phyloP scores from a whole-genome alignment of 2,797 vertebrate species.

The Sebastolobus alascanus region DNA sequence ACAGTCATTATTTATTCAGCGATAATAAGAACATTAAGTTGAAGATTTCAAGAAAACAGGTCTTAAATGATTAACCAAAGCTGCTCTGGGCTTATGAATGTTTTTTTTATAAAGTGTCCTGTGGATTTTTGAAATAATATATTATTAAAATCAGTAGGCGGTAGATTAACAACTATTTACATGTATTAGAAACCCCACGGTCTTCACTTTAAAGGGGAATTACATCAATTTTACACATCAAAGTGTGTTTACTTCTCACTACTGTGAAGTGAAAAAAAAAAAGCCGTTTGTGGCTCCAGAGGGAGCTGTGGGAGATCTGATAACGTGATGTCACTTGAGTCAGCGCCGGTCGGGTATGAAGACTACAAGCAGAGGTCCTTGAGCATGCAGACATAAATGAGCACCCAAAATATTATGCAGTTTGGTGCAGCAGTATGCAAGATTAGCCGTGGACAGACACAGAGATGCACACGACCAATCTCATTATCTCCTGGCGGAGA shows the following conservation, averaged over 20 bases:
- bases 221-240: no score
- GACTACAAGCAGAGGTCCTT: neutral
- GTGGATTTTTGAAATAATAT: neutral
- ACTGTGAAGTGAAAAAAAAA: neutral
- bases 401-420: no score
- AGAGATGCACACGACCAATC: no score
- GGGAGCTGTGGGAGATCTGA: neutral
- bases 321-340: neutral
- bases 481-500: no score
- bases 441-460: no score
- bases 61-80: neutral
- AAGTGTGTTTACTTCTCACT: no score
- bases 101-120: neutral
- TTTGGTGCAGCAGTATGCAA: no score
- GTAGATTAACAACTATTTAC: neutral
- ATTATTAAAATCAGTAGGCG: neutral
- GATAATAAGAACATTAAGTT: neutral
- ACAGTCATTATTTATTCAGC: slow-evolving; percentile 7
- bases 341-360: neutral
- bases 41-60: neutral
- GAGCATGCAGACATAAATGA: no score
- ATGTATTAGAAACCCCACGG: neutral
- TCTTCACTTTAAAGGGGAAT: neutral
- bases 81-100: neutral
- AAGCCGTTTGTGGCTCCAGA: neutral